Evolutionary conservation across 2,797 vertebrate genomes (phyloP), one percentile per base, ranked within the genome.

Genomic region (Neosilurus hyrtlii): DNA sequence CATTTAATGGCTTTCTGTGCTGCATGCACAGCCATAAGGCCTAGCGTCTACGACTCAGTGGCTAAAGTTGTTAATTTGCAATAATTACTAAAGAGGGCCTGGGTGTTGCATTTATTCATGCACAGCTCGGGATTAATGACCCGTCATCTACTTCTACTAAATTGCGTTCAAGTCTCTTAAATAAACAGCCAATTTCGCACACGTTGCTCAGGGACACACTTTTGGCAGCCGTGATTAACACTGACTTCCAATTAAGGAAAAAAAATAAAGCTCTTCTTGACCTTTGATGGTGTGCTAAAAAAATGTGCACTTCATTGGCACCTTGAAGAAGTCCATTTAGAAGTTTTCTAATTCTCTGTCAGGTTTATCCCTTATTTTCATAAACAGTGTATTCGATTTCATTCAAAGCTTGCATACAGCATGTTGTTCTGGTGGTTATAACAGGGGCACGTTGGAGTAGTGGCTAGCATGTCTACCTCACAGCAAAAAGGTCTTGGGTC

Each of bases 101-200:
- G 63, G 74, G 80, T 30, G 49, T 83, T 83, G 86, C 88, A 86
- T 87, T 86, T 87, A 90, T 86, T 86, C 88, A 88, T 80, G 83
- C 67, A 61, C 85, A 88, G 86, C 88, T 73, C 18, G 75, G 89
- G 83, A 89, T 88, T 88, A 88, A 89, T 87, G 90, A 89, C 84
- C 88, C 83, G 73, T 86, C 82, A 82, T 73, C 72, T 80, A 81
- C 82, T 81, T 71, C 66, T 77, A 81, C 80, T 82, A 84, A 78
- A 85, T 83, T 86, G 79, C 51, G 43, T 72, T 54, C 65, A 37
- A 82, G 75, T 52, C 80, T 81, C 59, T 74, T 82, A 88, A 86
- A 86, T 82, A 84, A 86, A 85, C 62, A 37, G 76, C 24, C 66
- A 68, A 76, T 86, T 86, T 85, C 51, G 67, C 63, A 35, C 15